A percentile compares a stretch with the other conserved stretches of the same genome.
Conservation (phyloP, 2,888 invertebrate genomes). For the Lasioglossum malachurum region DNA sequence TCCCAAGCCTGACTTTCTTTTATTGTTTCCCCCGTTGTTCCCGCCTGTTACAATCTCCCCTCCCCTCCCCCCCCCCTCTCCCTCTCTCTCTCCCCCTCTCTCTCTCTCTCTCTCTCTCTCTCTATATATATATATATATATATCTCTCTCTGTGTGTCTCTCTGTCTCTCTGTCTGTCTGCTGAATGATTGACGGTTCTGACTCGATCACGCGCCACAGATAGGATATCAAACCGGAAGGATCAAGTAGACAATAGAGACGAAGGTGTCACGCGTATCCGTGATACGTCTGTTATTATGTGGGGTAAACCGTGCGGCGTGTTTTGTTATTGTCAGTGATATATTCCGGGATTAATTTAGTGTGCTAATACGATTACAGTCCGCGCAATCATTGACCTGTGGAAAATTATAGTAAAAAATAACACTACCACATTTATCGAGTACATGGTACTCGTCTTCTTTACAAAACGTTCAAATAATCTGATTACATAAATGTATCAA, state of each 20-base stretch:
- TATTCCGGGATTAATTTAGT: not conserved
- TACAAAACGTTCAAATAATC: not conserved
- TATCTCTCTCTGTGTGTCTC: not conserved
- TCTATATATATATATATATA: too few species aligned
- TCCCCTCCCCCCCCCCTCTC: too few species aligned
- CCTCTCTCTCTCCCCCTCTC: too few species aligned
- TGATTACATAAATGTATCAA: too few species aligned
- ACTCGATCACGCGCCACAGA: slow-evolving; percentile 9
- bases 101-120: too few species aligned
- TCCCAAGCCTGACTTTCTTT: not conserved
- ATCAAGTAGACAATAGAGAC: slow-evolving; percentile 38
- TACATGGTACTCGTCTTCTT: not conserved
- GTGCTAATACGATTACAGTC: not conserved
- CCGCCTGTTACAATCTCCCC: not conserved
- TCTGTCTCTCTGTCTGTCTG: not conserved
- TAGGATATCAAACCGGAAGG: slow-evolving; percentile 24
- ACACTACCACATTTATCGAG: not conserved
- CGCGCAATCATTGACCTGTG: not conserved
- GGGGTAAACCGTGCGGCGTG: not conserved
- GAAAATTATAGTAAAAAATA: not conserved
- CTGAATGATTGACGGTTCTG: slow-evolving; percentile 19
- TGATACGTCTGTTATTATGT: slow-evolving; percentile 6
- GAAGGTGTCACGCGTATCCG: slow-evolving; percentile 37
- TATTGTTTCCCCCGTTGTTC: not conserved
- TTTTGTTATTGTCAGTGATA: not conserved